Base-by-base conservation (phyloP, 1,140 invertebrate species). In the Calephelis nemesis region DNA sequence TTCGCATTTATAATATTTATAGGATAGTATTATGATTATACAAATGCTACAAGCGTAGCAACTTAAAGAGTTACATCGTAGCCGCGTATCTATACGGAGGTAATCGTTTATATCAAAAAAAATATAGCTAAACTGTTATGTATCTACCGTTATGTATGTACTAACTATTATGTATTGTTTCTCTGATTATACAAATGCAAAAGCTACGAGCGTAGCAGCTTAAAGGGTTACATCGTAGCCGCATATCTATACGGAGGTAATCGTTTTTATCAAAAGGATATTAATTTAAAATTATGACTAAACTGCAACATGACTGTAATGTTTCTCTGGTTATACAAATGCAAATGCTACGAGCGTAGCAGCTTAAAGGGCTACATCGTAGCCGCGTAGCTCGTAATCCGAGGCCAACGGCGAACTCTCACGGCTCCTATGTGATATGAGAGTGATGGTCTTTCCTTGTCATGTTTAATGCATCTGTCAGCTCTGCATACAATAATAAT, bases 391-490 rank as follows among this genome's bases (percentile, higher is more conserved):
- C 71, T 76, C 78, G 84, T 88, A 85, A 89, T 88, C 88, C 85
- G 74, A 72, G 82, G 79, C 82, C 85, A 84, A 77, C 67, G 79
- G 85, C 81, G 79, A 77, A 75, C 81, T 88, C 87, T 83, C 85
- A 88, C 86, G 86, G 76, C 73, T 69, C 71, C 69, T 79, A 72
- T 82, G 77, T 77, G 76, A 85, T 87, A 88, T 88, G 81, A 85
- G 76, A 72, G 65, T 83, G 82, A 87, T 89, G 87, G 81, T 85
- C 81, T 86, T 89, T 87, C 83, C 80, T 78, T 88, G 85, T 87
- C 82, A 89, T 89, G 82, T 87, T 86, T 87, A 88, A 90, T 89
- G 87, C 82, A 89, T 83, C 73, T 83, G 79, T 82, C 78, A 79
- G 74, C 73, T 79, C 75, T 79, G 75, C 81, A 81, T 87, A 79